Percentiles rank a stretch among this genome's conserved stretches.
phyloP scores from a whole-genome alignment of 2,797 vertebrate genomes.

The Astyanax mexicanus region DNA sequence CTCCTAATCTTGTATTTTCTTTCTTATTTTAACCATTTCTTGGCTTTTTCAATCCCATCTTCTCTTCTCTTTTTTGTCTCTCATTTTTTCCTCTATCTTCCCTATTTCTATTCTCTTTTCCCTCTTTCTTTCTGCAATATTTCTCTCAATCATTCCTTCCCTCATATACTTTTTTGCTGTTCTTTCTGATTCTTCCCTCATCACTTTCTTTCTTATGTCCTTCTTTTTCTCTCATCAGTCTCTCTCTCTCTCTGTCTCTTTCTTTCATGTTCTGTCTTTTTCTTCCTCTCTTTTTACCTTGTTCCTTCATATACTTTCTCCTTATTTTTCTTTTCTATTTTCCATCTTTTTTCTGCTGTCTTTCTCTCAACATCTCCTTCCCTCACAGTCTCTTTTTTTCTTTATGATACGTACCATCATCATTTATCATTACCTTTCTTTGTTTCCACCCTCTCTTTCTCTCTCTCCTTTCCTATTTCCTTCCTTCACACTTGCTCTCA shows the following conservation, averaged over 20 bases:
- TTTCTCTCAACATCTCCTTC: not conserved
- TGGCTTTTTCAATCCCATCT: not conserved
- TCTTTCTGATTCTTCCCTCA: no score
- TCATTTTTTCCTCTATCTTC: no score
- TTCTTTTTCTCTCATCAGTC: no score
- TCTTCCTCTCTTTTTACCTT: not conserved
- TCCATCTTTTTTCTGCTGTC: no score
- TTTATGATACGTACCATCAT: no score
- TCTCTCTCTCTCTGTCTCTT: constrained; percentile 56
- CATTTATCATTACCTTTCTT: no score
- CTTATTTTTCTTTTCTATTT: not conserved
- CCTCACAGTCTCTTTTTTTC: not conserved
- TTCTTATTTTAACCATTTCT: no score
- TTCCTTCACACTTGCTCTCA: constrained; percentile 47
- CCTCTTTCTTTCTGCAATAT: constrained; percentile 46
- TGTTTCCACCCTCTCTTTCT: constrained; percentile 25
- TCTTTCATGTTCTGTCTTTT: no score
- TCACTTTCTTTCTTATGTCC: constrained; percentile 54
- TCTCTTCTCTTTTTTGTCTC: no score
- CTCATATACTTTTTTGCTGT: constrained; percentile 32
- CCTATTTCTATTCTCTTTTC: not conserved
- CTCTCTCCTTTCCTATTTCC: not conserved
- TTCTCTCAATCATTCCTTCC: constrained; percentile 55
- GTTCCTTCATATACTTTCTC: no score
- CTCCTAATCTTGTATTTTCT: no score